These are phyloP conservation scores for Sesamia nonagrioides DNA, from an alignment of 1,140 invertebrate genomes.

Conservation along the genomic window DNA sequence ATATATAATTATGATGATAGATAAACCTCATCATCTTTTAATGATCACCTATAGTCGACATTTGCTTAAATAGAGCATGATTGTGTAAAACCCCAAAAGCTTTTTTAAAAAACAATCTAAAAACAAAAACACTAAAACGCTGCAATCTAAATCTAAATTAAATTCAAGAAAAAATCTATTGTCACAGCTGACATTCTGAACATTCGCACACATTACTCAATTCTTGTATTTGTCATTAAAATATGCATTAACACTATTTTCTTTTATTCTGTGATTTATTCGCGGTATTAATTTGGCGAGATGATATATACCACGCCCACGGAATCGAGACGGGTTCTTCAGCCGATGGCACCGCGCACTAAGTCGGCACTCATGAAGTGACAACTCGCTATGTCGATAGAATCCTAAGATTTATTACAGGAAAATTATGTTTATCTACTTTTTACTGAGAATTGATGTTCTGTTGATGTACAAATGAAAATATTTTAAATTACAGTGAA, in stretches of 20 bases:
- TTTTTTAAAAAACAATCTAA: conserved; percentile 8
- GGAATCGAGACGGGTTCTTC: not conserved
- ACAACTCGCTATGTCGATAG: conserved; percentile 31
- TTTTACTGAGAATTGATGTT: conserved; percentile 6
- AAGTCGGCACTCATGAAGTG: conserved; percentile 33
- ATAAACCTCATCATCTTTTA: too few species aligned
- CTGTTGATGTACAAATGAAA: conserved; percentile 30
- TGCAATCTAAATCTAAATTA: conserved; percentile 11
- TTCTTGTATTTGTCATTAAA: conserved; percentile 48
- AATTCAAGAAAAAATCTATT: conserved; percentile 28
- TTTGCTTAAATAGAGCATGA: too few species aligned
- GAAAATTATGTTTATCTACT: conserved; percentile 49
- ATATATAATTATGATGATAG: too few species aligned
- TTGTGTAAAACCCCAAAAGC: too few species aligned
- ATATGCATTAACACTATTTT: conserved; percentile 42
- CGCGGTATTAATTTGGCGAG: conserved; percentile 65
- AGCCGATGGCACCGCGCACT: not conserved
- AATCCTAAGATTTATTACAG: conserved; percentile 31
- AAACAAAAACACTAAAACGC: not conserved
- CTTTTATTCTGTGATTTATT: conserved; percentile 60
- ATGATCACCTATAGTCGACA: too few species aligned
- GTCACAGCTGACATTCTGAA: conserved; percentile 24
- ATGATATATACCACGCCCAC: conserved; percentile 62
- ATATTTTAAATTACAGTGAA: conserved; percentile 11
- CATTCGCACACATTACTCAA: conserved; percentile 39